Conservation (phyloP, 2,113 vertebrate genomes). For the Sminthopsis crassicaudata region DNA sequence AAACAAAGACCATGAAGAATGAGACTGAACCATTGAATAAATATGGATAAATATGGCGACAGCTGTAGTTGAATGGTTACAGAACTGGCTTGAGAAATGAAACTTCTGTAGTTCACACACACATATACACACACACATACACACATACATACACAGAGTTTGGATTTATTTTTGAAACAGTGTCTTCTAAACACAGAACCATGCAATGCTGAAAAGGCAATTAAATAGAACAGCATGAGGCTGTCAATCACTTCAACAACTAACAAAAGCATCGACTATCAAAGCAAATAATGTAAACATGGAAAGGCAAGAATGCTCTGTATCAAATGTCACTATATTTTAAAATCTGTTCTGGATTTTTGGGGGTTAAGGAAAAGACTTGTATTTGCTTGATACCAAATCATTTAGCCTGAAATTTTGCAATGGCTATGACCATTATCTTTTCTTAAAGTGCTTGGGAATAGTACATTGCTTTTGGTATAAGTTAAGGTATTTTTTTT, state of each 20-base stretch:
- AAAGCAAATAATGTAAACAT: conserved; percentile 85
- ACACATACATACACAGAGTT: conserved; percentile 45
- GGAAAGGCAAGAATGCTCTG: conserved; percentile 74
- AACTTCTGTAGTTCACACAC: conserved; percentile 62
- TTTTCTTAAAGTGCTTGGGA: conserved; percentile 64
- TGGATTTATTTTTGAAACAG: conserved; percentile 84
- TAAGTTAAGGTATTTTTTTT: conserved; percentile 28
- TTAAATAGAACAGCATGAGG: conserved; percentile 87
- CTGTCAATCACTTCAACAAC: conserved; percentile 84
- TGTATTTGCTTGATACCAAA: conserved; percentile 44
- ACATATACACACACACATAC: conserved; percentile 9
- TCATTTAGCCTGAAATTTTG: conserved; percentile 69
- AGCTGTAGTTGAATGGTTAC: conserved; percentile 60
- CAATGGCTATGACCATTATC: conserved; percentile 61
- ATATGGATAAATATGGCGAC: conserved; percentile 64
- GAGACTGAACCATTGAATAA: conserved; percentile 58
- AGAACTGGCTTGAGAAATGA: conserved; percentile 73
- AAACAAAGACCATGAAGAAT: conserved; percentile 20
- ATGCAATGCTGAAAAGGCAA: conserved; percentile 84
- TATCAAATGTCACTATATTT: conserved; percentile 76
- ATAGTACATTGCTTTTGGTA: conserved; percentile 43
- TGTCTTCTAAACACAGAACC: conserved; percentile 82
- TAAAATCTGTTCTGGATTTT: conserved; percentile 41
- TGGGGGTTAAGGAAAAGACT: conserved; percentile 14
- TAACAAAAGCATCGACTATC: conserved; percentile 86